phyloP scores from a whole-genome alignment of 1,140 invertebrate genomes.

The Proales similis region DNA sequence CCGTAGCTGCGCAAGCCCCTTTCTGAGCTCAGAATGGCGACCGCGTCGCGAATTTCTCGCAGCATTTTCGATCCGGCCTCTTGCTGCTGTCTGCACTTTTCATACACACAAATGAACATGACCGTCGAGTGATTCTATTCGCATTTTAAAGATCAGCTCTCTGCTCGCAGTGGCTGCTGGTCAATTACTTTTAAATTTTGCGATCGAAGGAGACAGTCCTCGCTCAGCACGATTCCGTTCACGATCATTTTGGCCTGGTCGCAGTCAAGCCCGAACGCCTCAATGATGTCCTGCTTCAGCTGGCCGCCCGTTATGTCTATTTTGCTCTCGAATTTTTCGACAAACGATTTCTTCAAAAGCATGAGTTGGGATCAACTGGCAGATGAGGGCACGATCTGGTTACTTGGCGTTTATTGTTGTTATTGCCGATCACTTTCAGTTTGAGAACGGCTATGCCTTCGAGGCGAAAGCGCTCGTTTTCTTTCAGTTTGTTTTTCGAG shows the following conservation, averaged over 20 bases:
- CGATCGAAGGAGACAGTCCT: neutral
- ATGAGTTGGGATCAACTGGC: neutral
- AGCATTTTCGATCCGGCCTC: conserved; percentile 19
- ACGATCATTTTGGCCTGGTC: conserved; percentile 11
- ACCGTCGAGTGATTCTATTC: conserved; percentile 29
- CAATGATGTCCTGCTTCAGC: neutral
- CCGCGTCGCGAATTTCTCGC: conserved; percentile 9
- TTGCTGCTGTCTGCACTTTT: neutral
- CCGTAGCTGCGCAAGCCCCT: neutral
- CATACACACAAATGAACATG: conserved; percentile 21
- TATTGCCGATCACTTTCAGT: conserved; percentile 15
- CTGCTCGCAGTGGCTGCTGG: too few species aligned
- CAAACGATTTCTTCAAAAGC: neutral
- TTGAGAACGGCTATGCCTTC: conserved; percentile 1
- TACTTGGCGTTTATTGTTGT: neutral
- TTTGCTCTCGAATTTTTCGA: neutral
- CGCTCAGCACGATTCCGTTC: conserved; percentile 29
- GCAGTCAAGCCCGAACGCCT: neutral
- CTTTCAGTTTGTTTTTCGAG: conserved; percentile 7
- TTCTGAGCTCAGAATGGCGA: neutral
- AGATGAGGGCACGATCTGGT: neutral
- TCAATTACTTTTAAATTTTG: conserved; percentile 24
- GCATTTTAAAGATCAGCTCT: too few species aligned
- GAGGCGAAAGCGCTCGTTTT: conserved; percentile 12
- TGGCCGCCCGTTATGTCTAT: neutral